Conservation (phyloP, 2,797 vertebrate species). For the Schizopygopsis pylzovi region DNA sequence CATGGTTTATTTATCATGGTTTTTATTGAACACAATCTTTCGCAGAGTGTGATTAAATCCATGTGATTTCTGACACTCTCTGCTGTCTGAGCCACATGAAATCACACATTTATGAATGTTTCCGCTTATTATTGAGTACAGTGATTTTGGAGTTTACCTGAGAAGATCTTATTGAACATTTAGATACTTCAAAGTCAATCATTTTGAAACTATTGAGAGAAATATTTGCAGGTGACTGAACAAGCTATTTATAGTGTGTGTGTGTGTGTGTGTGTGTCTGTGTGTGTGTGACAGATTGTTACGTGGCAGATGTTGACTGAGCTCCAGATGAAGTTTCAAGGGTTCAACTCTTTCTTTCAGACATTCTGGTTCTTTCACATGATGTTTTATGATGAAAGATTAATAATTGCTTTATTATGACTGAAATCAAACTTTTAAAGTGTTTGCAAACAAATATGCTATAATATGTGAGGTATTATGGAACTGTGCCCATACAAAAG, state of each 20-base stretch:
- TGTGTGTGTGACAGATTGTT: slow-evolving; percentile 6
- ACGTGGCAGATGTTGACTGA: slow-evolving; percentile 1
- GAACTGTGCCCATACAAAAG: neutral
- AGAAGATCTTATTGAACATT: neutral
- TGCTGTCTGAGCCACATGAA: slow-evolving; percentile 5
- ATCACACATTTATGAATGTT: neutral
- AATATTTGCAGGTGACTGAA: slow-evolving; percentile 12
- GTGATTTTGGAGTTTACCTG: neutral
- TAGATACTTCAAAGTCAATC: neutral
- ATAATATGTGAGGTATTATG: neutral
- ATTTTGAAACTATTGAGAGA: slow-evolving; percentile 2
- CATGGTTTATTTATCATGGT: neutral
- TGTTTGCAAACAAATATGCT: neutral
- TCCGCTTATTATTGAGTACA: neutral
- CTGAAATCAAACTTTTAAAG: neutral
- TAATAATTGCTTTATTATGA: neutral
- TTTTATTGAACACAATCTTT: neutral
- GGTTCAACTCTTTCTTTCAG: neutral
- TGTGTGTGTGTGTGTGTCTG: neutral
- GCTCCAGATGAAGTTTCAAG: slow-evolving; percentile 48
- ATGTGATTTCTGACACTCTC: neutral
- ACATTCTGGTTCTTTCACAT: neutral
- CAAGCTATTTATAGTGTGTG: neutral
- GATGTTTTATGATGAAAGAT: neutral
- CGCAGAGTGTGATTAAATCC: neutral